Evolutionary conservation across 1,140 invertebrate species (phyloP).

Genomic region (Heliconius melpomene): DNA sequence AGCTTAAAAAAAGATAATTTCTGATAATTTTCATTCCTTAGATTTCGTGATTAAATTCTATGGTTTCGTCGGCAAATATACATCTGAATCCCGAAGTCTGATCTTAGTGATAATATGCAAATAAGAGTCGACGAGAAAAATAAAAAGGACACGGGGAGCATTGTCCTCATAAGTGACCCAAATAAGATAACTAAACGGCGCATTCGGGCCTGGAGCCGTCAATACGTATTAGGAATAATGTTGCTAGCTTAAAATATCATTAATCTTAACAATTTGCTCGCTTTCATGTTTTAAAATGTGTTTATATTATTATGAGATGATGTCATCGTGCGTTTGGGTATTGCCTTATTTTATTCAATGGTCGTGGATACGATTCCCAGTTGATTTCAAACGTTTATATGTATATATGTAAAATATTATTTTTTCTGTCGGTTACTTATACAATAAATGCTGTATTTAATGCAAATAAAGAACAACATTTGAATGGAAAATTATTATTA

Average conservation of each 20-base stretch:
- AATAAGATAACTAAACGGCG: slow-evolving; percentile 73
- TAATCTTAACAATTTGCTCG: slow-evolving; percentile 42
- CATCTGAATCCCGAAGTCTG: slow-evolving; percentile 65
- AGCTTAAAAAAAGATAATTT: not conserved
- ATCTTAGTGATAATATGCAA: slow-evolving; percentile 74
- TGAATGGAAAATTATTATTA: too few species aligned
- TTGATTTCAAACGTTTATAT: too few species aligned
- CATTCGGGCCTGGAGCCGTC: slow-evolving; percentile 57
- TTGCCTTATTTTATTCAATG: not conserved
- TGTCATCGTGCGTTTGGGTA: not conserved
- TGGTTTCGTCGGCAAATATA: slow-evolving; percentile 70
- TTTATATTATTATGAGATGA: not conserved
- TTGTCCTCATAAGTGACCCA: slow-evolving; percentile 72
- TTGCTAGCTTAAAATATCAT: slow-evolving; percentile 67
- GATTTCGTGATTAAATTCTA: slow-evolving; percentile 61
- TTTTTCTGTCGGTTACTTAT: too few species aligned
- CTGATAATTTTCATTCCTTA: slow-evolving; percentile 45
- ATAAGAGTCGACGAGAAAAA: slow-evolving; percentile 67
- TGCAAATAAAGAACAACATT: too few species aligned
- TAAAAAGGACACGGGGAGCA: slow-evolving; percentile 71
- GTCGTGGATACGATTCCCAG: not conserved
- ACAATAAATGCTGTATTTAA: too few species aligned
- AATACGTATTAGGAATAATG: slow-evolving; percentile 73
- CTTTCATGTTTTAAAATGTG: slow-evolving; percentile 8
- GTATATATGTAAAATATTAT: too few species aligned